These are phyloP conservation scores for Leucania comma DNA, from an alignment of 2,888 invertebrate genomes.

Conservation along the genomic window DNA sequence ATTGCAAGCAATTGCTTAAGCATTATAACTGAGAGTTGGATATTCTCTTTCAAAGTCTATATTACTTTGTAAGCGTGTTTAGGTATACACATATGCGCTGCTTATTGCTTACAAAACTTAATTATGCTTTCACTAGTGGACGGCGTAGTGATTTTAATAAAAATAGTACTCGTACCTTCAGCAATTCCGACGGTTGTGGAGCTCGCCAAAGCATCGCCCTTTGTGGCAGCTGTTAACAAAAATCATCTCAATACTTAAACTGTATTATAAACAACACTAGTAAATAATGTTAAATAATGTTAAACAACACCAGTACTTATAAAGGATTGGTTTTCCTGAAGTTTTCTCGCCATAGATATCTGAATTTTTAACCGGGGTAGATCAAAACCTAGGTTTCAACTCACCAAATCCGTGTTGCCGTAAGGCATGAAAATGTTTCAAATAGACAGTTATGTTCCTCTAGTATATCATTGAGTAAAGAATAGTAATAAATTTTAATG, in stretches of 20 bases:
- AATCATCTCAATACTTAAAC: background rate
- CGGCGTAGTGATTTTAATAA: background rate
- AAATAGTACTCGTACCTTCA: background rate
- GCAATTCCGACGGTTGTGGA: background rate
- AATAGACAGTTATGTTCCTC: too few relatives aligned
- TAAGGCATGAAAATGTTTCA: too few relatives aligned
- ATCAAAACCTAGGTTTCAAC: too few relatives aligned
- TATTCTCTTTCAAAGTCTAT: background rate
- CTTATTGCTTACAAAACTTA: too few relatives aligned
- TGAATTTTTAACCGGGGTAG: background rate
- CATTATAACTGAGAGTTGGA: too few relatives aligned
- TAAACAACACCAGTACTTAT: background rate
- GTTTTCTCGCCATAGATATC: background rate
- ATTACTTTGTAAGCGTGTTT: too few relatives aligned
- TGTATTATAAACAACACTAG: background rate
- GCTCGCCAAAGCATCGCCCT: background rate
- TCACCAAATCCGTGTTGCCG: background rate
- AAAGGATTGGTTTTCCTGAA: background rate
- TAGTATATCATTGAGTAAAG: background rate
- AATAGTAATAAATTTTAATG: background rate
- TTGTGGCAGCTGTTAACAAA: background rate
- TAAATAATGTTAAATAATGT: too few relatives aligned
- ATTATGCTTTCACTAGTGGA: background rate
- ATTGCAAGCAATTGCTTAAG: too few relatives aligned
- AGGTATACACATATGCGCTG: too few relatives aligned